A percentile compares a stretch with the other conserved stretches of the same genome.
Conservation (phyloP, 2,113 vertebrate species). For the Talpa occidentalis region DNA sequence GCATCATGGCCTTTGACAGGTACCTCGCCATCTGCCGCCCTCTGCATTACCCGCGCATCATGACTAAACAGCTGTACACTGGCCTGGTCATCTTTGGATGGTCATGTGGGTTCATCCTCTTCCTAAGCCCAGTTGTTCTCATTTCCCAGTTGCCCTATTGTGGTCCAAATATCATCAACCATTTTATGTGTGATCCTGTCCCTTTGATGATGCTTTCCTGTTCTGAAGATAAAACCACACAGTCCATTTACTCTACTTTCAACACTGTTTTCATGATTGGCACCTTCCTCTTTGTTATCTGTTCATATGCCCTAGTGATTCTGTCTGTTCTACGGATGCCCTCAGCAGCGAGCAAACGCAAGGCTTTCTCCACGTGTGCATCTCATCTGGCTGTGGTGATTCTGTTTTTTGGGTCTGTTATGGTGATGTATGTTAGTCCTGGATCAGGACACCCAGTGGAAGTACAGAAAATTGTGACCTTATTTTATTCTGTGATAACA, state of each 20-base stretch:
- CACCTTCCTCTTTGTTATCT: slow-evolving; percentile 69
- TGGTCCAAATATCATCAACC: slow-evolving; percentile 60
- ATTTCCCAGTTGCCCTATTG: slow-evolving; percentile 67
- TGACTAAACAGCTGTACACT: slow-evolving; percentile 41
- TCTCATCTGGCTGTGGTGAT: slow-evolving; percentile 73
- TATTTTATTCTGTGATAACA: slow-evolving; percentile 73
- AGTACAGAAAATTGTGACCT: slow-evolving; percentile 60
- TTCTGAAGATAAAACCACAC: slow-evolving; percentile 27
- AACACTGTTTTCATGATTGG: slow-evolving; percentile 51
- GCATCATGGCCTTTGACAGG: slow-evolving; percentile 79
- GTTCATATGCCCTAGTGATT: slow-evolving; percentile 70
- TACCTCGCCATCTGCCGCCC: slow-evolving; percentile 78
- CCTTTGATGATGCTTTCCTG: slow-evolving; percentile 57
- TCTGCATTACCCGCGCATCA: slow-evolving; percentile 65
- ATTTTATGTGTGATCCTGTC: slow-evolving; percentile 60
- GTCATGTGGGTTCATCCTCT: not conserved
- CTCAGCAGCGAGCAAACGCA: slow-evolving; percentile 55
- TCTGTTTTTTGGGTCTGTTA: slow-evolving; percentile 67
- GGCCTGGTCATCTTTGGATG: slow-evolving; percentile 38
- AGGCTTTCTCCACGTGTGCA: slow-evolving; percentile 78
- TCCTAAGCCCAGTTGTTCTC: slow-evolving; percentile 31
- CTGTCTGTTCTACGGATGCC: slow-evolving; percentile 55
- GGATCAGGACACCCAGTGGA: not conserved
- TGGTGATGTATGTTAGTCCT: slow-evolving; percentile 57
- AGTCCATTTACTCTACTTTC: slow-evolving; percentile 12